Percentiles rank a stretch among this genome's conserved stretches.
Conservation (phyloP, 2,888 invertebrate genomes). For the Platynereis dumerilii region DNA sequence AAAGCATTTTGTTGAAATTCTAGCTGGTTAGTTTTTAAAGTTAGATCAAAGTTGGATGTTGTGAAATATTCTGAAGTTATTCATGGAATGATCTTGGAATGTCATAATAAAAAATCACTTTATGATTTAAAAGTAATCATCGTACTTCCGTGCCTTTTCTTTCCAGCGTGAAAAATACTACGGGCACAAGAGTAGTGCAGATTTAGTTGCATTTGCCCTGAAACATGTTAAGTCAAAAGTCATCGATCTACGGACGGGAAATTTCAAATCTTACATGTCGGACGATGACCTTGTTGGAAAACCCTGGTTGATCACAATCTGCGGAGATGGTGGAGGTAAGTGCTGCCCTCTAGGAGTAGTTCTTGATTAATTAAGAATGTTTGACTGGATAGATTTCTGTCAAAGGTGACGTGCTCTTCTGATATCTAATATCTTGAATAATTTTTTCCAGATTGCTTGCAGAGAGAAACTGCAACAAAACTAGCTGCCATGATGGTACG, state of each 20-base stretch:
- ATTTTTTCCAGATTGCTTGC: conserved; percentile 67
- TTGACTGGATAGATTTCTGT: background rate
- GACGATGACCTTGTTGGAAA: conserved; percentile 44
- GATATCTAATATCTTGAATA: no score
- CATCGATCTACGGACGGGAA: conserved; percentile 61
- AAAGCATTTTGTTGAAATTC: no score
- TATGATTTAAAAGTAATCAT: no score
- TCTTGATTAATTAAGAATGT: background rate
- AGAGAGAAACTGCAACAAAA: conserved; percentile 69
- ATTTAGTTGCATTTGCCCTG: conserved; percentile 72
- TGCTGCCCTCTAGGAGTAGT: background rate
- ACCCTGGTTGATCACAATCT: conserved; percentile 71
- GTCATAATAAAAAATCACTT: no score
- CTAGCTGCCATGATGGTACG: conserved; percentile 78
- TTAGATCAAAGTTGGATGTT: no score
- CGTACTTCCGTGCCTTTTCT: no score
- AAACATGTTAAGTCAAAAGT: conserved; percentile 66
- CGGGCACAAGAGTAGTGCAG: conserved; percentile 70
- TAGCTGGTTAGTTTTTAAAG: no score
- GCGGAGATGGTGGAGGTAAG: conserved; percentile 67
- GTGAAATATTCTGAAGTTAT: no score
- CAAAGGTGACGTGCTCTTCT: background rate
- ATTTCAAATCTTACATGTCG: conserved; percentile 58
- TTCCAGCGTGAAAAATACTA: conserved; percentile 70
- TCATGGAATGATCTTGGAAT: no score